Percentiles rank a stretch among this genome's conserved stretches.
phyloP scores from a whole-genome alignment of 2,797 vertebrate species.

The Peromyscus aztecus region DNA sequence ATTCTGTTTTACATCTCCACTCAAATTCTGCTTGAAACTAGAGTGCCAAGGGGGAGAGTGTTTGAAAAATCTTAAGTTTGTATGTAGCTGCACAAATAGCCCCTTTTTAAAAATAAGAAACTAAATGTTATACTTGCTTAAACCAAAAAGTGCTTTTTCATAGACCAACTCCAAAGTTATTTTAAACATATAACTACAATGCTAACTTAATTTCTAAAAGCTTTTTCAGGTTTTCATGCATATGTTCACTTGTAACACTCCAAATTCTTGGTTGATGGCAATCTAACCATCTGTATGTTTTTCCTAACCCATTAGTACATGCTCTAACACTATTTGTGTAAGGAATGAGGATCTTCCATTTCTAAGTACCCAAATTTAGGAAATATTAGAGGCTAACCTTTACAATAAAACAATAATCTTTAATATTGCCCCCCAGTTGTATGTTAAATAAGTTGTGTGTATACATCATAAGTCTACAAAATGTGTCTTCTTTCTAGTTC shows the following conservation, averaged over 20 bases:
- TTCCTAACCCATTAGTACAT: background rate
- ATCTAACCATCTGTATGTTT: background rate
- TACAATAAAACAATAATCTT: background rate
- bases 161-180: conserved; percentile 13
- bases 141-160: background rate
- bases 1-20: background rate
- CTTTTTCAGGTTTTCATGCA: background rate
- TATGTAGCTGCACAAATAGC: conserved; percentile 23
- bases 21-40: conserved; percentile 26
- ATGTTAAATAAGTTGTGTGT: background rate
- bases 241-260: conserved; percentile 10
- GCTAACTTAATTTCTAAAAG: background rate
- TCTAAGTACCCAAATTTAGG: background rate
- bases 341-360: background rate
- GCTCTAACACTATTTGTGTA: background rate
- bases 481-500: background rate
- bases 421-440: background rate
- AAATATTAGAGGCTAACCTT: background rate
- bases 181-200: conserved; percentile 51
- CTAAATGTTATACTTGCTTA: background rate
- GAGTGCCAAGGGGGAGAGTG: background rate
- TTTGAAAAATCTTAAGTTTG: conserved; percentile 18
- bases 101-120: background rate
- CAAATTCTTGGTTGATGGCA: background rate
- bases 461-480: background rate